Conservation (phyloP, 2,888 invertebrate genomes). For the Dynastes grantii region DNA sequence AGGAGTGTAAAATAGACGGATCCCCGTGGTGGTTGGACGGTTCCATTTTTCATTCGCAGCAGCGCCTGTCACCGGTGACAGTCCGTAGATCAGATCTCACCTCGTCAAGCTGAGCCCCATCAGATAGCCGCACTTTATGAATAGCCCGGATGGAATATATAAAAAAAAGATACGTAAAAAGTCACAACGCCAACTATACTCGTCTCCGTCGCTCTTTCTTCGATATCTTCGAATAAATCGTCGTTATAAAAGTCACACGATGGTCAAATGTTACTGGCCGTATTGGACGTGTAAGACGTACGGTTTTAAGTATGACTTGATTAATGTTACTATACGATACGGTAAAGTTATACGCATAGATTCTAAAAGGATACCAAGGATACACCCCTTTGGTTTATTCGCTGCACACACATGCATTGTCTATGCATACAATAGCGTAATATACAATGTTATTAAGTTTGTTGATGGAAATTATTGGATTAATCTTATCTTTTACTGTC, state of each 20-base stretch:
- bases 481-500: too few relatives aligned
- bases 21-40: slow-evolving; percentile 57
- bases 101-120: slow-evolving; percentile 61
- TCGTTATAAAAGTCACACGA: slow-evolving; percentile 46
- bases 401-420: too few relatives aligned
- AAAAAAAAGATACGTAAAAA: slow-evolving; percentile 54
- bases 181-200: slow-evolving; percentile 43
- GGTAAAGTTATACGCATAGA: slow-evolving; percentile 5
- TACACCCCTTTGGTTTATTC: too few relatives aligned
- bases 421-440: not conserved
- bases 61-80: slow-evolving; percentile 66
- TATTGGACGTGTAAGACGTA: slow-evolving; percentile 36
- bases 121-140: slow-evolving; percentile 59
- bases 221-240: slow-evolving; percentile 46
- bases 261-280: slow-evolving; percentile 37
- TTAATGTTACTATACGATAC: slow-evolving; percentile 38
- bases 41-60: slow-evolving; percentile 67
- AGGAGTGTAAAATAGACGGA: slow-evolving; percentile 54
- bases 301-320: slow-evolving; percentile 41
- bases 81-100: slow-evolving; percentile 65
- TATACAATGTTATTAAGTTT: too few relatives aligned
- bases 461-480: too few relatives aligned
- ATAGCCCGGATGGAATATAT: slow-evolving; percentile 59
- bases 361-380: too few relatives aligned
- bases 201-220: slow-evolving; percentile 39